A percentile compares a stretch with the other conserved stretches of the same genome.
These are phyloP conservation scores for Tachypleus tridentatus DNA, from an alignment of 1,140 invertebrate species.

Conservation along the genomic window DNA sequence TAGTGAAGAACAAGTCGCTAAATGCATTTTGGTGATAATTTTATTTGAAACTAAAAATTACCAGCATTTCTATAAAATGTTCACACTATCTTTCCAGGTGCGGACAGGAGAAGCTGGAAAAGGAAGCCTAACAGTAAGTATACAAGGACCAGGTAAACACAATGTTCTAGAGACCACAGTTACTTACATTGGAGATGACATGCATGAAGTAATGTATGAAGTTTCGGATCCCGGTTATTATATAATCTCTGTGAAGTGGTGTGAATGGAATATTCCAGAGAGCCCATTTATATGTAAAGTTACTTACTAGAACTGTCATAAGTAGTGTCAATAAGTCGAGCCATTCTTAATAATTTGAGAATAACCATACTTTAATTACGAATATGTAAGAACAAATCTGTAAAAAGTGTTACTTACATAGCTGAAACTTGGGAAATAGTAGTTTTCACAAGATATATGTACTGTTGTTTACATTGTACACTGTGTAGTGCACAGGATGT, in stretches of 20 bases:
- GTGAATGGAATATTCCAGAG: constrained; percentile 25
- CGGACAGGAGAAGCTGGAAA: constrained; percentile 24
- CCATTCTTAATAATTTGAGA: no score
- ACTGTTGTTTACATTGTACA: no score
- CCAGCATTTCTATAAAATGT: neutral
- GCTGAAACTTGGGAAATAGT: no score
- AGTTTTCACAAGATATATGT: no score
- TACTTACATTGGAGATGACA: constrained; percentile 28
- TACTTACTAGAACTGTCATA: constrained; percentile 14
- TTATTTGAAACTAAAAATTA: neutral
- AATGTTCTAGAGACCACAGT: constrained; percentile 27
- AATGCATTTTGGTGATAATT: neutral
- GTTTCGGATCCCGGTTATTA: constrained; percentile 30
- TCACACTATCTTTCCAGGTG: constrained; percentile 17
- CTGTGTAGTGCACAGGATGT: no score
- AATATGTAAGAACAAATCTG: no score
- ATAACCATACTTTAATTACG: no score
- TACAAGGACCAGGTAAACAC: constrained; percentile 27
- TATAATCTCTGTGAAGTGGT: constrained; percentile 31
- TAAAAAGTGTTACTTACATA: no score
- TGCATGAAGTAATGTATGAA: constrained; percentile 30
- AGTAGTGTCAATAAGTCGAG: no score
- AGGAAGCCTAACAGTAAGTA: constrained; percentile 27
- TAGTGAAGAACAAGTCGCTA: neutral
- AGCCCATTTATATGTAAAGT: constrained; percentile 29